phyloP scores from a whole-genome alignment of 1,140 invertebrate genomes.

The Alviniconcha marisindica region DNA sequence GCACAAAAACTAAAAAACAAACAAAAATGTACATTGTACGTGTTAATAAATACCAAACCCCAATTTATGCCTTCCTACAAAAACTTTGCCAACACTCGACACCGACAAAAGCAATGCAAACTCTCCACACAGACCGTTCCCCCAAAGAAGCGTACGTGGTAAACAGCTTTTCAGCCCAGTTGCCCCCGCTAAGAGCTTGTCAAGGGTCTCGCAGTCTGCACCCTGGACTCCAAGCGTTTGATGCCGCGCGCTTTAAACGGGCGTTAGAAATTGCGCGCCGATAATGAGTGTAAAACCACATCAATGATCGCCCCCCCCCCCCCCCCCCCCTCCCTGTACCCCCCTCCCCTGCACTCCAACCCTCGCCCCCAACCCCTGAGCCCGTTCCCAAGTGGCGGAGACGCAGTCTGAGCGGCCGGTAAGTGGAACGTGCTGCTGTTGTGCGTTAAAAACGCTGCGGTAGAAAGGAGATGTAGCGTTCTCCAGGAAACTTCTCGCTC shows the following conservation, averaged over 20 bases:
- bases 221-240: constrained; percentile 2
- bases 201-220: background rate
- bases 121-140: too few relatives aligned
- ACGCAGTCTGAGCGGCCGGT: background rate
- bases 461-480: background rate
- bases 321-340: background rate
- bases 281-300: background rate
- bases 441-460: background rate
- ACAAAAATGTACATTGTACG: too few relatives aligned
- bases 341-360: background rate
- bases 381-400: background rate
- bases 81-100: too few relatives aligned
- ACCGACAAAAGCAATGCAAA: too few relatives aligned
- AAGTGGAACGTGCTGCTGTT: background rate
- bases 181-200: background rate
- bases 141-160: too few relatives aligned
- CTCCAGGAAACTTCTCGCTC: background rate
- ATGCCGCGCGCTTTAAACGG: background rate
- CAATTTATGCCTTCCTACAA: too few relatives aligned
- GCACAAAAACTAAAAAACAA: too few relatives aligned
- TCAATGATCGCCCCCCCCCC: background rate
- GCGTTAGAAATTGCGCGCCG: background rate
- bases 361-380: background rate
- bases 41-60: too few relatives aligned
- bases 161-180: background rate